Percentiles rank a stretch among this genome's conserved stretches.
These are phyloP conservation scores for Porites australiensis DNA, from an alignment of 64 coral and sea anemone genomes.

Conservation along the genomic window DNA sequence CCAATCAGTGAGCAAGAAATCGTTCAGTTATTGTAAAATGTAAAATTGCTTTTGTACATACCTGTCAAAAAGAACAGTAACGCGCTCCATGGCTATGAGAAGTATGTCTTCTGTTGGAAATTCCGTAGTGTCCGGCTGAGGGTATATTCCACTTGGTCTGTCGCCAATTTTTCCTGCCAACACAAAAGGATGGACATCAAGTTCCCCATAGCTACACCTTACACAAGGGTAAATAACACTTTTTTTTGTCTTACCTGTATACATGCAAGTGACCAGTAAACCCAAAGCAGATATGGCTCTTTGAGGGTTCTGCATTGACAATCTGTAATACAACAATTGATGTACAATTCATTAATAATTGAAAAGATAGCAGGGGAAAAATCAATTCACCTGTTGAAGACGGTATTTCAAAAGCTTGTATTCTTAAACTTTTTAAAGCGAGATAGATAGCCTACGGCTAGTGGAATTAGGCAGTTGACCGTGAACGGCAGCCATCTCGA, in stretches of 20 bases:
- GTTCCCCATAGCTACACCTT: too few species aligned
- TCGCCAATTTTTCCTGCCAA: conserved; percentile 90
- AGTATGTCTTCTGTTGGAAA: conserved; percentile 91
- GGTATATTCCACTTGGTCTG: conserved; percentile 86
- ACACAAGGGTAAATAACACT: too few species aligned
- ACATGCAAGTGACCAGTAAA: conserved; percentile 96
- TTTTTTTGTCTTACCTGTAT: conserved; percentile 77
- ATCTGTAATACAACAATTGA: conserved; percentile 33
- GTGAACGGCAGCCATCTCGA: too few species aligned
- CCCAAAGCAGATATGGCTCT: conserved; percentile 93
- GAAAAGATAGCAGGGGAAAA: too few species aligned
- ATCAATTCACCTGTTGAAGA: too few species aligned
- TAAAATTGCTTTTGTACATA: background rate
- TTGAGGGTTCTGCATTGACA: conserved; percentile 94
- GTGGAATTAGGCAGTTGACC: too few species aligned
- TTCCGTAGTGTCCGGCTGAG: conserved; percentile 72
- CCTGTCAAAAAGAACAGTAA: conserved; percentile 95
- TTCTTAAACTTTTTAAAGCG: too few species aligned
- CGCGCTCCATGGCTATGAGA: conserved; percentile 97
- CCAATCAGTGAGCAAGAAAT: too few species aligned
- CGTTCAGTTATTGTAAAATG: too few species aligned
- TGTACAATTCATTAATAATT: background rate
- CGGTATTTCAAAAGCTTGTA: too few species aligned
- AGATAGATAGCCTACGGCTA: too few species aligned
- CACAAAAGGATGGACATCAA: background rate